phyloP scores from a whole-genome alignment of 2,113 vertebrate species.

The Aptenodytes forsteri region DNA sequence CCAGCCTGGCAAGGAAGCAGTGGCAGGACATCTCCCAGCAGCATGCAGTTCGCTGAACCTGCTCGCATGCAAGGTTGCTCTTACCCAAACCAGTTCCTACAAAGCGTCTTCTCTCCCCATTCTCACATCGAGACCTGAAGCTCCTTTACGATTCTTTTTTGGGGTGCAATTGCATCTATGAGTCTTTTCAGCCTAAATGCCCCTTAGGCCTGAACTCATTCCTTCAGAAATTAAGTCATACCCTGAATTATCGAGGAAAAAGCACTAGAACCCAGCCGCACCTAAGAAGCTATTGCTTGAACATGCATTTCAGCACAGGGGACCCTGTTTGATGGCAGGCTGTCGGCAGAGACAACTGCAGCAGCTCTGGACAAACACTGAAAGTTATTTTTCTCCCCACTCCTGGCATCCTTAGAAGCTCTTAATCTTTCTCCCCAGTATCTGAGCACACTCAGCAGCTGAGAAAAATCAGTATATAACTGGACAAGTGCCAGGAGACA shows the following conservation, averaged over 20 bases:
- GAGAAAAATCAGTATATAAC: neutral
- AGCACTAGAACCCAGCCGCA: neutral
- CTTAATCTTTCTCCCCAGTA: slow-evolving; percentile 7
- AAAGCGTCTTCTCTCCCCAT: neutral
- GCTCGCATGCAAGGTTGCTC: neutral
- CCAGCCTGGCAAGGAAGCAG: neutral
- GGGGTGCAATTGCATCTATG: neutral
- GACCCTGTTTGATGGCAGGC: neutral
- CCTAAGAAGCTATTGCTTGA: neutral
- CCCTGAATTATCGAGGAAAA: neutral
- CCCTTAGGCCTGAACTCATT: neutral
- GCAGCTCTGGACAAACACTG: neutral
- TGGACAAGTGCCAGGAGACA: slow-evolving; percentile 25
- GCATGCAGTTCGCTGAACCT: neutral
- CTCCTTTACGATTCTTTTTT: neutral
- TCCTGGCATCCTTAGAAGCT: neutral
- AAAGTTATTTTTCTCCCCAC: neutral
- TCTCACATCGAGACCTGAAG: neutral
- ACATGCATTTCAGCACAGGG: neutral
- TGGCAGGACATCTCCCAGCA: neutral
- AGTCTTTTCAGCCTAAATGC: neutral
- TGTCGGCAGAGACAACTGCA: neutral
- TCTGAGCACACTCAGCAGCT: neutral
- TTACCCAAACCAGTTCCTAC: neutral
- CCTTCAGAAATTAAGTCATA: neutral